Evolutionary conservation across 2,113 vertebrate species (phyloP).

Genomic region (Embiotoca jacksoni): DNA sequence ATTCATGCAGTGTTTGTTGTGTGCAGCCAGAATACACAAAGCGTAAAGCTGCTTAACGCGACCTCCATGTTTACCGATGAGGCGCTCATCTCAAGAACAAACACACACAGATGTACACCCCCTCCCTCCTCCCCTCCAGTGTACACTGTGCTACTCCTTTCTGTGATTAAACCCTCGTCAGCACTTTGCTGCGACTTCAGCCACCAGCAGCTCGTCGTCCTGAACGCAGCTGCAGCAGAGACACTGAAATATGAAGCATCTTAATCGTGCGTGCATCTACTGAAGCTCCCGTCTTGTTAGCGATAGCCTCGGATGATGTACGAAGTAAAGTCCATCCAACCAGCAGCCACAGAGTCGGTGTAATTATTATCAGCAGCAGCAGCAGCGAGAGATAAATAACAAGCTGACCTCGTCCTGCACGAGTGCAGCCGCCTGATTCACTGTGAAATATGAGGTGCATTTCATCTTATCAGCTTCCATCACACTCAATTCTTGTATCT

Average conservation of each 20-base stretch:
- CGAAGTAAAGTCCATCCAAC: constrained; percentile 47
- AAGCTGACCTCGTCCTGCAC: constrained; percentile 56
- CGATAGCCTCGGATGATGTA: constrained; percentile 50
- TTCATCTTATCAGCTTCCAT: constrained; percentile 18
- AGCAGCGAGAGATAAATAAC: constrained; percentile 44
- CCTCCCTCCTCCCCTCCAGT: neutral
- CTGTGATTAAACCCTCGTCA: constrained; percentile 21
- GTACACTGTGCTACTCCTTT: neutral
- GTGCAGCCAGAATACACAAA: constrained; percentile 10
- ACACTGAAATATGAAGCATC: constrained; percentile 63
- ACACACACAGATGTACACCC: constrained; percentile 7
- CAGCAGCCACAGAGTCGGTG: constrained; percentile 18
- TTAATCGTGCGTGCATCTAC: constrained; percentile 49
- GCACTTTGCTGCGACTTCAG: constrained; percentile 28
- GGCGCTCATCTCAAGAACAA: constrained; percentile 21
- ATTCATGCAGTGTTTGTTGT: neutral
- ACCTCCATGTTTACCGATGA: constrained; percentile 24
- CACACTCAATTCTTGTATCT: constrained; percentile 21
- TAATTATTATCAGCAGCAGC: constrained; percentile 50
- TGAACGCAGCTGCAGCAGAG: constrained; percentile 20
- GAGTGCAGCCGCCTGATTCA: constrained; percentile 39
- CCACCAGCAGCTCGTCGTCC: constrained; percentile 9
- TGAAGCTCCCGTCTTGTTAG: constrained; percentile 57
- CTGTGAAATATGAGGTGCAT: constrained; percentile 50
- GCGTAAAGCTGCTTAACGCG: constrained; percentile 1